A percentile compares a stretch with the other conserved stretches of the same genome.
phyloP scores from a whole-genome alignment of 2,797 vertebrate genomes.

The Apogon talboti region DNA sequence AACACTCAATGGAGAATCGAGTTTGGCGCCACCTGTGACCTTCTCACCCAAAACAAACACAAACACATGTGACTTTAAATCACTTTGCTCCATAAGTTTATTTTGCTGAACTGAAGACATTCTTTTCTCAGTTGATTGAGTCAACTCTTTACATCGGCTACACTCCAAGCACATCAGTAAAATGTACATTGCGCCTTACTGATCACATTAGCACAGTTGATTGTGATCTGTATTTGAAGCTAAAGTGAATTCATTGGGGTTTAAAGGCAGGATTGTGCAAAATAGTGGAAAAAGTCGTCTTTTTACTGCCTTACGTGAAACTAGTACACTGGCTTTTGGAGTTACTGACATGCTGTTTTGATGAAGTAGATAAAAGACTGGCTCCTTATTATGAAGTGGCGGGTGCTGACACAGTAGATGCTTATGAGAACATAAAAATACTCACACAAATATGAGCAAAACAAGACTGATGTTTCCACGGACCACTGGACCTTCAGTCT shows the following conservation, averaged over 20 bases:
- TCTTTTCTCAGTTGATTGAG: conserved; percentile 4
- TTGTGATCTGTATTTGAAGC: neutral
- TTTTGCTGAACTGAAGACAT: conserved; percentile 23
- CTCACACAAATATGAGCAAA: too few relatives aligned
- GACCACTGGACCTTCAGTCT: neutral
- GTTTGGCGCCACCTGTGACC: conserved; percentile 66
- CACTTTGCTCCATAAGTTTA: conserved; percentile 9
- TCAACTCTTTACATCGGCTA: neutral
- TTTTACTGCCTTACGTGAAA: neutral
- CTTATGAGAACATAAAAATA: too few relatives aligned
- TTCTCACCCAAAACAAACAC: conserved; percentile 54
- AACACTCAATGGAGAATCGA: conserved; percentile 30
- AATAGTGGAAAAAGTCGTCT: neutral
- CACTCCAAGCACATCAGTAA: too few relatives aligned
- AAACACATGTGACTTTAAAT: conserved; percentile 2
- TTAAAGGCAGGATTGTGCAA: neutral
- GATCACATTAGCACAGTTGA: neutral
- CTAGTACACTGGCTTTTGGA: neutral
- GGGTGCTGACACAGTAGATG: too few relatives aligned
- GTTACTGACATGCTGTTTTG: neutral
- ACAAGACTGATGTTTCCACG: neutral
- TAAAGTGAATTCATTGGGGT: neutral
- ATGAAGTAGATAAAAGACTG: neutral
- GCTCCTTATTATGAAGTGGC: too few relatives aligned
- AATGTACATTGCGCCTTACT: neutral